Evolutionary conservation across 2,797 vertebrate species (phyloP).

Genomic region (Pseudotriccus pelzelni): DNA sequence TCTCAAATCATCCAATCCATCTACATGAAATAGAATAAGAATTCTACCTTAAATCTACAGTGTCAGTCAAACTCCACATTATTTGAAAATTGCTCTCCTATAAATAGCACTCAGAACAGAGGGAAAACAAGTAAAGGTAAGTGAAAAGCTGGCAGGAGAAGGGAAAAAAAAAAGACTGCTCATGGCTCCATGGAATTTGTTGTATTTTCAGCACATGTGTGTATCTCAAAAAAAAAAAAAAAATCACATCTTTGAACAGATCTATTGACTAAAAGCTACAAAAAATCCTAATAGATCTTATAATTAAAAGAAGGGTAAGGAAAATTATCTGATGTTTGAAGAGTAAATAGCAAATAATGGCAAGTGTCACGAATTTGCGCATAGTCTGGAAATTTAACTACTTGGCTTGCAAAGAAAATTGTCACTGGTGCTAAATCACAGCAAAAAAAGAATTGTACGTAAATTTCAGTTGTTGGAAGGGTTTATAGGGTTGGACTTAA

Average conservation of each 20-base stretch:
- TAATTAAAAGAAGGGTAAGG: not conserved
- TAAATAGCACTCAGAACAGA: not conserved
- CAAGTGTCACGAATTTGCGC: not conserved
- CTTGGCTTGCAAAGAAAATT: not conserved
- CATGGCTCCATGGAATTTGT: not conserved
- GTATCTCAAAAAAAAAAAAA: not conserved
- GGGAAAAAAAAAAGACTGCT: not conserved
- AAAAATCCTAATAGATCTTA: not conserved
- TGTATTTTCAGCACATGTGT: not conserved
- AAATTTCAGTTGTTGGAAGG: not conserved
- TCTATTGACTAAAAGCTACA: not conserved
- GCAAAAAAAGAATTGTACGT: accelerated
- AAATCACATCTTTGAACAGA: not conserved
- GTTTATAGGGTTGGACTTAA: not conserved
- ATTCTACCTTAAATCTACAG: not conserved
- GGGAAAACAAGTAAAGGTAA: not conserved
- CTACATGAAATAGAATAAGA: not conserved
- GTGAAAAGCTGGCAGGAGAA: not conserved
- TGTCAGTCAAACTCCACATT: not conserved
- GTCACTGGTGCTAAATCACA: not conserved
- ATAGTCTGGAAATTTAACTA: not conserved
- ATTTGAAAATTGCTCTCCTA: not conserved
- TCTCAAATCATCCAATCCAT: not conserved
- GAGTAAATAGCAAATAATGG: not conserved
- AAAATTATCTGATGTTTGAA: not conserved